Base-by-base conservation (phyloP, 1,140 invertebrate species). In the Zophobas morio region DNA sequence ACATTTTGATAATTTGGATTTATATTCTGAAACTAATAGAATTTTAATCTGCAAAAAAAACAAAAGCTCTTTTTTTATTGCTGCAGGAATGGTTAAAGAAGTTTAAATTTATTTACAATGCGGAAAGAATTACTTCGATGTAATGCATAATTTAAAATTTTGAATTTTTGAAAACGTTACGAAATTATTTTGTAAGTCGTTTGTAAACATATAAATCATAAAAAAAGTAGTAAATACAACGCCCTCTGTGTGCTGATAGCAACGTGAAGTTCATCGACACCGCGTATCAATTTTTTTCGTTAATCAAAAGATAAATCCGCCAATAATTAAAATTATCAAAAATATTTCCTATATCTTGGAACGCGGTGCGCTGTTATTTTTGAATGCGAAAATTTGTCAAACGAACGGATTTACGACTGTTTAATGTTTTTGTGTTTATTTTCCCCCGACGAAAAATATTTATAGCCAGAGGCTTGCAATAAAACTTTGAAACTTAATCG, bases 321-420 rank as follows among this genome's bases (percentile, higher is more conserved):
- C 49, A 51, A 51, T 51, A 51, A 51, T 51, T 51, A 51, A 51
- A 51, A 51, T 51, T 51, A 51, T 51, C 49, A 51, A 4, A 20
- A 51, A 6, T 20, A 51, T 51, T 51, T 51, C 49, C 49, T 51
- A 51, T 46, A 46, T 51, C 49, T 46, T 46, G 42, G 42, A 46
- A 46, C 42, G 42, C 3, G 6, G 49, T 51, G 20, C 49, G 49
- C 49, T 51, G 49, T 51, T 51, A 51, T 51, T 51, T 51, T 51
- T 2, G 49, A 51, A 51, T 20, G 49, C 4, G 4, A 4, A 20
- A 51, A 20, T 51, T 51, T 20, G 49, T 51, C 49, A 20, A 4
- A 20, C 4, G 6, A 20, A 20, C 49, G 4, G 49, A 51, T 51
- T 51, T 51, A 51, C 49, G 49, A 51, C 49, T 51, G 42, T 46